Percentiles rank a stretch among this genome's conserved stretches.
Conservation (phyloP, 2,888 invertebrate species). For the Tinea semifulvella region DNA sequence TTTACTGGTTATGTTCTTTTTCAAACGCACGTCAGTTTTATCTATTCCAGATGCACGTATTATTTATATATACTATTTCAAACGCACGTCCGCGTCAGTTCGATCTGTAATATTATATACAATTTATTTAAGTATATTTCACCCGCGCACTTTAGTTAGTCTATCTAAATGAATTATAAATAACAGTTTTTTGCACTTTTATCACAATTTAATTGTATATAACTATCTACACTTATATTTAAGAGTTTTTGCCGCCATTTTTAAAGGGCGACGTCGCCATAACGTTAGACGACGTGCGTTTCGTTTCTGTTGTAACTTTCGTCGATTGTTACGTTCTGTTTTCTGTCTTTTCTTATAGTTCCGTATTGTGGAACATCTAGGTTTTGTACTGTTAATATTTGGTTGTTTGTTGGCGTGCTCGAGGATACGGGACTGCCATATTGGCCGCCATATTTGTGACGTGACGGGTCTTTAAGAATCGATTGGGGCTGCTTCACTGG, state of each 20-base stretch:
- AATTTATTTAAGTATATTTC: too few species aligned
- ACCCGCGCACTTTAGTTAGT: too few species aligned
- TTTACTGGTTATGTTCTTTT: neutral
- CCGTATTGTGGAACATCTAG: slow-evolving; percentile 62
- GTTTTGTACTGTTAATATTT: slow-evolving; percentile 70
- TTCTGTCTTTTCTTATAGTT: slow-evolving; percentile 61
- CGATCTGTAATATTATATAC: too few species aligned
- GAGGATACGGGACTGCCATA: slow-evolving; percentile 56
- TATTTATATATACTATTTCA: too few species aligned
- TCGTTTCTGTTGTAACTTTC: slow-evolving; percentile 54
- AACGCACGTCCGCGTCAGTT: too few species aligned
- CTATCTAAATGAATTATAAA: neutral
- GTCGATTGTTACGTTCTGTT: slow-evolving; percentile 61
- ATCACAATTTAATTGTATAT: slow-evolving; percentile 4
- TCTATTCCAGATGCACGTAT: too few species aligned
- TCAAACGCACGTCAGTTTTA: too few species aligned
- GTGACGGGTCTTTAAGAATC: slow-evolving; percentile 70
- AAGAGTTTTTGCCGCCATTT: slow-evolving; percentile 1
- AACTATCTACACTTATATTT: neutral
- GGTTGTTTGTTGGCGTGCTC: slow-evolving; percentile 53
- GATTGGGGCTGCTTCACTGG: slow-evolving; percentile 67
- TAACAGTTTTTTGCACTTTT: neutral
- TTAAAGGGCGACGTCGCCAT: slow-evolving; percentile 1
- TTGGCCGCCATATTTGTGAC: slow-evolving; percentile 65
- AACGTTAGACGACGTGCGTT: slow-evolving; percentile 46